Evolutionary conservation across 2,888 invertebrate genomes (phyloP).

Genomic region (Eupithecia abbreviata): DNA sequence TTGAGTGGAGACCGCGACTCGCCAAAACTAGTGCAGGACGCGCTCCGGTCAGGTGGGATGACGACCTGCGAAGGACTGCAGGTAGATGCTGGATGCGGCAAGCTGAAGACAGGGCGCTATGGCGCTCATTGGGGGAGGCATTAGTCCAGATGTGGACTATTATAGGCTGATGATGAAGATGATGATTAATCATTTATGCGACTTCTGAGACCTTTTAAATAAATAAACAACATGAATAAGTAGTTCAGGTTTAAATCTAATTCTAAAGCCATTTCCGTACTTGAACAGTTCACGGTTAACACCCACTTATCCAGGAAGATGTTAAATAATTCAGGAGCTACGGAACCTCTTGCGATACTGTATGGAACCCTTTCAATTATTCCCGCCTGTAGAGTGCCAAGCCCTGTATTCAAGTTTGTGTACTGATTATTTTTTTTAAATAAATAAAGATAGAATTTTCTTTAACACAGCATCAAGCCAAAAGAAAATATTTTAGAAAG

Average conservation of each 20-base stretch:
- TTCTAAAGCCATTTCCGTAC: conserved; percentile 1
- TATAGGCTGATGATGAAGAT: no score
- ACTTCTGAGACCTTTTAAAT: neutral
- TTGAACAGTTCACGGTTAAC: neutral
- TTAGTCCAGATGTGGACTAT: no score
- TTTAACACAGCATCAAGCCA: no score
- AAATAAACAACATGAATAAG: neutral
- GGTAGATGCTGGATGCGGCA: no score
- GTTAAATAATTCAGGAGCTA: conserved; percentile 38
- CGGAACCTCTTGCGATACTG: conserved; percentile 35
- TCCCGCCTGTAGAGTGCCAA: conserved; percentile 35
- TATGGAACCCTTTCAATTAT: conserved; percentile 42
- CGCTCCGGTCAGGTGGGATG: no score
- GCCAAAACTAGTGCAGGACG: no score
- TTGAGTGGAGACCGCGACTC: no score
- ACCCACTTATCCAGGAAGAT: neutral
- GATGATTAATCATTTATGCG: no score
- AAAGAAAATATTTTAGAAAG: no score
- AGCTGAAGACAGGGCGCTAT: no score
- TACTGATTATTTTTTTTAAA: neutral
- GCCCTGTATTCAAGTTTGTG: conserved; percentile 31
- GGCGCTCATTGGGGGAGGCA: no score
- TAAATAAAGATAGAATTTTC: neutral
- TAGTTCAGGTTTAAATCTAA: neutral
- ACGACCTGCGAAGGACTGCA: no score